phyloP scores from a whole-genome alignment of 2,888 invertebrate genomes.

The Sesia bembeciformis region DNA sequence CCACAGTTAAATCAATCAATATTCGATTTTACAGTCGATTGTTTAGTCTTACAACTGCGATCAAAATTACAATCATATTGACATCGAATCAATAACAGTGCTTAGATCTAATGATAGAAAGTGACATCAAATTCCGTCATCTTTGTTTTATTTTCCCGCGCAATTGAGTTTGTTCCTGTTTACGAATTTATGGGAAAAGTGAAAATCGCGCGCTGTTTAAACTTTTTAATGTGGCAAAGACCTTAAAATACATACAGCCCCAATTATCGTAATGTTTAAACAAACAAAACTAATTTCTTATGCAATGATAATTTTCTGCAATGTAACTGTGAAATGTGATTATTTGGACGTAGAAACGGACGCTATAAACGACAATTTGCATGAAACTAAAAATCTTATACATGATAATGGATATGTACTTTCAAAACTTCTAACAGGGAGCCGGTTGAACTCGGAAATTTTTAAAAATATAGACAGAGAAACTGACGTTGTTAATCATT shows the following conservation, averaged over 20 bases:
- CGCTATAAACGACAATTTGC: slow-evolving; percentile 29
- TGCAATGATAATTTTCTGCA: not conserved
- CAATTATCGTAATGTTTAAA: not conserved
- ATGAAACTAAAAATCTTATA: slow-evolving; percentile 33
- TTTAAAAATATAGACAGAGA: slow-evolving; percentile 30
- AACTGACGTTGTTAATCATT: slow-evolving; percentile 37
- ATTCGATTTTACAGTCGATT: not conserved
- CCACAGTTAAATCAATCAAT: not conserved
- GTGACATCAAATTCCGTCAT: not conserved
- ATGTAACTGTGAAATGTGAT: not conserved
- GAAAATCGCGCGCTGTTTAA: not conserved
- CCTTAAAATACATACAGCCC: too few species aligned
- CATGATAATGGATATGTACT: slow-evolving; percentile 23
- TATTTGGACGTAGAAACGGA: slow-evolving; percentile 14
- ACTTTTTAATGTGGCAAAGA: too few species aligned
- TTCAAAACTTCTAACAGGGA: slow-evolving; percentile 31
- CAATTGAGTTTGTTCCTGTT: not conserved
- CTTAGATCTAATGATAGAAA: not conserved
- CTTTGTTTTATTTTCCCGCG: too few species aligned
- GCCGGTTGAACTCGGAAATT: slow-evolving; percentile 30
- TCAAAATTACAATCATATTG: not conserved
- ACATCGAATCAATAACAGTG: not conserved
- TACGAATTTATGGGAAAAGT: not conserved
- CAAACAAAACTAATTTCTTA: not conserved
- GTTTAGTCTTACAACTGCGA: not conserved